Conservation (phyloP, 1,140 invertebrate genomes). For the Calephelis virginiensis region DNA sequence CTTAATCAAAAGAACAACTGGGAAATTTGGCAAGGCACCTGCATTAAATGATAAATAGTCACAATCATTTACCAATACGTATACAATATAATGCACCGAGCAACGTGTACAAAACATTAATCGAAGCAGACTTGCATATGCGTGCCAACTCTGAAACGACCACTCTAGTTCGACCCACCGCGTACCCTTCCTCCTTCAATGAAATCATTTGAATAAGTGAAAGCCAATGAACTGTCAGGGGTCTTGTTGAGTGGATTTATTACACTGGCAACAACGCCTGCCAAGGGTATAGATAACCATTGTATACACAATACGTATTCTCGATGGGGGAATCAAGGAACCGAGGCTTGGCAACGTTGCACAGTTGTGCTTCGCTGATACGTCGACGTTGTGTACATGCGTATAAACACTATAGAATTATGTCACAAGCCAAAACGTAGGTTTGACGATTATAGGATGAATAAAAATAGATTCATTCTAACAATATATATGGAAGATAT, state of each 20-base stretch:
- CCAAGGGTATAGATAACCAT: constrained; percentile 44
- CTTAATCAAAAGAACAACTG: constrained; percentile 39
- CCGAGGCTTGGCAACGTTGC: constrained; percentile 45
- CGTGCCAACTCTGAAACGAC: constrained; percentile 48
- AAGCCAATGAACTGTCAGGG: constrained; percentile 45
- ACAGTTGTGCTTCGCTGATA: constrained; percentile 29
- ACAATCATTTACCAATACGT: constrained; percentile 46
- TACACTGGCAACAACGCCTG: constrained; percentile 47
- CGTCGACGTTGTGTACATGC: constrained; percentile 20
- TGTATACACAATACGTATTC: constrained; percentile 25
- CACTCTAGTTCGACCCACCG: constrained; percentile 33
- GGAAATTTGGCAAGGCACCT: constrained; percentile 41
- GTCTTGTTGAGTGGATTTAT: constrained; percentile 41
- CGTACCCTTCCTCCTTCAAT: constrained; percentile 32
- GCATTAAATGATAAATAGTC: constrained; percentile 41
- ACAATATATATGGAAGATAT: constrained; percentile 29
- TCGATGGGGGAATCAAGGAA: constrained; percentile 27
- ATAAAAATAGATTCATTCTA: constrained; percentile 37
- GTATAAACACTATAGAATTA: constrained; percentile 37
- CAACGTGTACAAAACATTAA: constrained; percentile 50
- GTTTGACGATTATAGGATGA: constrained; percentile 35
- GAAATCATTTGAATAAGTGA: constrained; percentile 29
- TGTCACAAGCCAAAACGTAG: constrained; percentile 39
- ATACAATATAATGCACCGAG: constrained; percentile 40
- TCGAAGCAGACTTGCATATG: constrained; percentile 45